Evolutionary conservation across 2,888 invertebrate species (phyloP).

Genomic region (Troglohyphantes excavatus): DNA sequence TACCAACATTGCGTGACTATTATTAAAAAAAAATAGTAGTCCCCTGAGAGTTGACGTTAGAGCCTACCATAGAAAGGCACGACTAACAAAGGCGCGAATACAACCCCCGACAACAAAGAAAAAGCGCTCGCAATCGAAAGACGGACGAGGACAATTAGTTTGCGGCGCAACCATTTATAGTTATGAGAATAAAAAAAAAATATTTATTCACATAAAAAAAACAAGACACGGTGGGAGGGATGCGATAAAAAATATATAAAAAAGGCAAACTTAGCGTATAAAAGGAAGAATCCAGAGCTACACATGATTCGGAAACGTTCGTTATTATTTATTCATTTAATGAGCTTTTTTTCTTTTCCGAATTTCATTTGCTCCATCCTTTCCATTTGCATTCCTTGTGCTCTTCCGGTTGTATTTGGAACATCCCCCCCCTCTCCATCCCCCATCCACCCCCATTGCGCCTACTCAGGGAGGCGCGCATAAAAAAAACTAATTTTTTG

Average conservation of each 20-base stretch:
- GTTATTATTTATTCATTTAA: slow-evolving; percentile 78
- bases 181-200: slow-evolving; percentile 38
- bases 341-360: slow-evolving; percentile 73
- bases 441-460: too few relatives aligned
- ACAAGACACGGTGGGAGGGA: slow-evolving; percentile 30
- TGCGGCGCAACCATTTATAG: slow-evolving; percentile 29
- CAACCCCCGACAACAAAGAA: not conserved
- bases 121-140: not conserved
- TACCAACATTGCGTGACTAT: slow-evolving; percentile 44
- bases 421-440: slow-evolving; percentile 18
- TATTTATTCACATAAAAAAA: slow-evolving; percentile 18
- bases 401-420: slow-evolving; percentile 72
- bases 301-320: slow-evolving; percentile 74
- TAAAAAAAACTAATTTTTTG: slow-evolving; percentile 40
- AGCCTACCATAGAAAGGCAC: too few relatives aligned
- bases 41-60: not conserved
- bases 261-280: slow-evolving; percentile 65
- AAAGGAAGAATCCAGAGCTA: slow-evolving; percentile 53
- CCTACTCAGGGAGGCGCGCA: slow-evolving; percentile 19
- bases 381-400: slow-evolving; percentile 74
- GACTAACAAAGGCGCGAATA: not conserved
- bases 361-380: slow-evolving; percentile 68
- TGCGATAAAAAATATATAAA: slow-evolving; percentile 30
- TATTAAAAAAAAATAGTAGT: too few relatives aligned
- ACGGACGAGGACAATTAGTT: slow-evolving; percentile 21